Evolutionary conservation across 2,113 vertebrate genomes (phyloP).

Genomic region (Laterallus jamaicensis): DNA sequence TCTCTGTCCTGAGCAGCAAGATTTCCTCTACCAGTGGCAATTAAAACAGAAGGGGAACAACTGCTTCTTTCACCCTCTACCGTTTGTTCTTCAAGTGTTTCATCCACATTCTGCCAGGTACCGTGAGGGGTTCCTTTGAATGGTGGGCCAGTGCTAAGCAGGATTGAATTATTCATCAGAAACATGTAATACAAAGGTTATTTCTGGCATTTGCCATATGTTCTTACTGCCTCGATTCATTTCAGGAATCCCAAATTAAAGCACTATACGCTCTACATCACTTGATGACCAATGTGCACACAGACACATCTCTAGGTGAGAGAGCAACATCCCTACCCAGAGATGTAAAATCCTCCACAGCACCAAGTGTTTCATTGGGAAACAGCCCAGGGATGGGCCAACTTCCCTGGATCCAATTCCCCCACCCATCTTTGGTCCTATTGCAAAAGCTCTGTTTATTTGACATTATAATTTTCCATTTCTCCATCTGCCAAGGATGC

Average conservation of each 20-base stretch:
- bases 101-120: slow-evolving; percentile 31
- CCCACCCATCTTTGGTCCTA: background rate
- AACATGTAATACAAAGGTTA: slow-evolving; percentile 31
- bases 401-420: background rate
- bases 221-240: slow-evolving; percentile 30
- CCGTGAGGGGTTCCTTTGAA: slow-evolving; percentile 38
- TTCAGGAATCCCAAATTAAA: slow-evolving; percentile 39
- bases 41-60: slow-evolving; percentile 38
- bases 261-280: background rate
- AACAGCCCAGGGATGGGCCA: background rate
- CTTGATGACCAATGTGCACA: background rate
- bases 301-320: background rate
- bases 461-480: background rate
- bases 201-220: slow-evolving; percentile 42
- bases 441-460: background rate
- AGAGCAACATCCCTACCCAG: background rate
- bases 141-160: slow-evolving; percentile 30
- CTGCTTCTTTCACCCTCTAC: background rate
- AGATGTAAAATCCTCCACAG: background rate
- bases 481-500: background rate
- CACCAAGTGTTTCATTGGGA: background rate
- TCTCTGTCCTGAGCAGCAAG: background rate
- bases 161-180: slow-evolving; percentile 70
- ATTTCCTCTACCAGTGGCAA: background rate
- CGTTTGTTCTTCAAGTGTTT: background rate